A percentile compares a stretch with the other conserved stretches of the same genome.
Evolutionary conservation across 2,113 vertebrate species (phyloP).

Genomic region (Antigone vipio): DNA sequence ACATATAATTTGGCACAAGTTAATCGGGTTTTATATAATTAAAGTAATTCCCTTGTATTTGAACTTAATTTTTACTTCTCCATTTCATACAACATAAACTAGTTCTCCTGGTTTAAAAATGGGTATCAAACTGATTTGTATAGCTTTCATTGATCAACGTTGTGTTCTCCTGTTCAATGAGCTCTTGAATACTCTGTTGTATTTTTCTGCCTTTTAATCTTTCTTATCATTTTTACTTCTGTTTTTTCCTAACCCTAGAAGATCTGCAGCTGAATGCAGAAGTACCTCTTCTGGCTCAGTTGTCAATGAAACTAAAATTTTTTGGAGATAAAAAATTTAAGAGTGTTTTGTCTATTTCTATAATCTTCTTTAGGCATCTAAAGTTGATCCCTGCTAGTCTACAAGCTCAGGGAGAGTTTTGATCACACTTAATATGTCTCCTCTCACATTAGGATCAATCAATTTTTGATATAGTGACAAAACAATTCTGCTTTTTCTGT

Average conservation of each 20-base stretch:
- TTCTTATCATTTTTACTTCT: background rate
- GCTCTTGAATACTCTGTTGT: background rate
- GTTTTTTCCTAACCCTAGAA: background rate
- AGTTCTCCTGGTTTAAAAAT: background rate
- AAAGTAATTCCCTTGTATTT: background rate
- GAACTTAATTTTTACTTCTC: background rate
- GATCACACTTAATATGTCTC: rapidly evolving
- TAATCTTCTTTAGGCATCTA: too few relatives aligned
- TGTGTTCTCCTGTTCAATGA: background rate
- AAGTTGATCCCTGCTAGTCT: background rate
- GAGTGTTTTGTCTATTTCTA: background rate
- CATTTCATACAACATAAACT: background rate
- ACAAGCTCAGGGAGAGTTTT: background rate
- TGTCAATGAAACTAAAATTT: background rate
- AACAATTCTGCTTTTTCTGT: background rate
- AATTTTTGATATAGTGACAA: background rate
- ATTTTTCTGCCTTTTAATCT: background rate
- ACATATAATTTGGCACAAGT: background rate
- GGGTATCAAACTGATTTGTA: background rate
- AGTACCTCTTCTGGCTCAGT: background rate
- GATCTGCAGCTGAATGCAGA: background rate
- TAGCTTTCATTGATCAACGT: background rate
- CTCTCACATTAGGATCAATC: background rate
- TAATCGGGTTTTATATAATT: background rate
- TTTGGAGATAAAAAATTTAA: background rate